phyloP scores from a whole-genome alignment of 2,797 vertebrate genomes.

The Gymnothorax reevesii region DNA sequence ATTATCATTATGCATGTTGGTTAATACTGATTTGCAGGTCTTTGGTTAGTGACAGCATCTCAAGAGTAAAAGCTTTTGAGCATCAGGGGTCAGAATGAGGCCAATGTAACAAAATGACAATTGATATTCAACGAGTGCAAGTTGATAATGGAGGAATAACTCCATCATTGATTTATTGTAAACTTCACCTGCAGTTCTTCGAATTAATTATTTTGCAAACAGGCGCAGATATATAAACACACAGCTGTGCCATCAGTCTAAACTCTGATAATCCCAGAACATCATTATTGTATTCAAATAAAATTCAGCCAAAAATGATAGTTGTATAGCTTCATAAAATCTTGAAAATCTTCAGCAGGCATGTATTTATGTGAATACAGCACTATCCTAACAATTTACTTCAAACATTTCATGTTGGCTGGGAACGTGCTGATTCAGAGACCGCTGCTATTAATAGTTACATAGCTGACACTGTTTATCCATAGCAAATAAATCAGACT shows the following conservation, averaged over 20 bases:
- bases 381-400: background rate
- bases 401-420: background rate
- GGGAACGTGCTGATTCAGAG: background rate
- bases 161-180: background rate
- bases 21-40: background rate
- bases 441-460: background rate
- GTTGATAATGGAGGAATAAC: background rate
- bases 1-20: background rate
- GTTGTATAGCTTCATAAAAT: background rate
- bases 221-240: background rate
- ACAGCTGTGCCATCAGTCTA: background rate
- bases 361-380: background rate
- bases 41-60: background rate
- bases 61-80: background rate
- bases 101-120: background rate
- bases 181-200: background rate
- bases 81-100: background rate
- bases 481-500: too few relatives aligned
- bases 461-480: too few relatives aligned
- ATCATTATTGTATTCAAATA: background rate
- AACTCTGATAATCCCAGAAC: background rate
- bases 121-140: background rate
- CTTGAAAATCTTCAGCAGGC: background rate
- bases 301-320: background rate
- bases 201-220: background rate